A percentile compares a stretch with the other conserved stretches of the same genome.
phyloP scores from a whole-genome alignment of 2,797 vertebrate species.

The Naso thynnoides region DNA sequence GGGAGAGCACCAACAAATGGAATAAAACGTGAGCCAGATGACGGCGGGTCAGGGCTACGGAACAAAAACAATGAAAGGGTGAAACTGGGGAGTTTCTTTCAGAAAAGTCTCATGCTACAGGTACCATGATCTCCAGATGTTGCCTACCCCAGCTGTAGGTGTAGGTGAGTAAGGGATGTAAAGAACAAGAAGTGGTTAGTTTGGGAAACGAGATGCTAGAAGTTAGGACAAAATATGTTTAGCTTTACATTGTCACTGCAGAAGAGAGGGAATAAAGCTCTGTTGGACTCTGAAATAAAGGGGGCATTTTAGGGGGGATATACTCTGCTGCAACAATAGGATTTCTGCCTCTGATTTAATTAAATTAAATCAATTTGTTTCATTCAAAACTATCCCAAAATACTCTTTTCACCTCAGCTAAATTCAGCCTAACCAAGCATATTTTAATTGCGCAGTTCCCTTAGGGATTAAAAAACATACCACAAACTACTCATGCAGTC shows the following conservation, averaged over 20 bases:
- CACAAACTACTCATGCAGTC: conserved; percentile 25
- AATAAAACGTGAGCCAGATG: too few species aligned
- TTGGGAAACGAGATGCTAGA: conserved; percentile 4
- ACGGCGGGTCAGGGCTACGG: too few species aligned
- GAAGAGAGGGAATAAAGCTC: neutral
- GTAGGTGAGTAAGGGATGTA: neutral
- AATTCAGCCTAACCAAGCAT: conserved; percentile 23
- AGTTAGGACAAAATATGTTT: neutral
- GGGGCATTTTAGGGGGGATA: neutral
- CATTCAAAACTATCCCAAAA: neutral
- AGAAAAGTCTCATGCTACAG: too few species aligned
- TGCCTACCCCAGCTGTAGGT: conserved; percentile 15
- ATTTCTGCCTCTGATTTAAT: conserved; percentile 7
- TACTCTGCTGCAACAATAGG: neutral
- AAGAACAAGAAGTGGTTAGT: neutral
- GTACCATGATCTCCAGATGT: too few species aligned
- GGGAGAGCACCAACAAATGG: too few species aligned
- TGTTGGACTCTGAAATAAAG: conserved; percentile 1
- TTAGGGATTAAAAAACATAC: conserved; percentile 32
- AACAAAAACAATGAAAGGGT: too few species aligned
- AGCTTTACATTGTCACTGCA: neutral
- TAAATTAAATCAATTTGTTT: conserved; percentile 4
- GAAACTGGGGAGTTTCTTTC: too few species aligned
- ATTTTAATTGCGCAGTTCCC: conserved; percentile 36
- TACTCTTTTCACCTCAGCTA: neutral